Evolutionary conservation across 2,113 vertebrate genomes (phyloP).

Genomic region (Sialia sialis): DNA sequence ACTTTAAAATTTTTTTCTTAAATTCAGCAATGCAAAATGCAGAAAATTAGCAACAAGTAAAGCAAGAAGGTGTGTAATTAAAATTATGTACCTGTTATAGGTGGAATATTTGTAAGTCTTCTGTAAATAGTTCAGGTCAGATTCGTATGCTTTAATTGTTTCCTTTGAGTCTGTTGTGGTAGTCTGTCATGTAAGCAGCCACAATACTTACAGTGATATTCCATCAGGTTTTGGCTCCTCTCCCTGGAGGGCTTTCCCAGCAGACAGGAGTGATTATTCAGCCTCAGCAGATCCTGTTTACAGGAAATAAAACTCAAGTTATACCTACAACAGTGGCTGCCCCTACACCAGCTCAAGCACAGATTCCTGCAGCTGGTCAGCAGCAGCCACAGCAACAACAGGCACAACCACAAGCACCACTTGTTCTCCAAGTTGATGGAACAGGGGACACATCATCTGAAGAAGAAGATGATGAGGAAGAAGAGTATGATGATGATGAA

Average conservation of each 20-base stretch:
- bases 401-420: constrained; percentile 84
- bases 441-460: constrained; percentile 94
- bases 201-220: neutral
- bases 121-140: neutral
- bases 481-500: constrained; percentile 95
- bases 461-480: constrained; percentile 95
- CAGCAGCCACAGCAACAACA: constrained; percentile 82
- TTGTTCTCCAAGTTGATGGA: constrained; percentile 95
- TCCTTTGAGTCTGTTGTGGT: neutral
- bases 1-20: neutral
- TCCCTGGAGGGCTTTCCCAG: constrained; percentile 90
- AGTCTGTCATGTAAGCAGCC: neutral
- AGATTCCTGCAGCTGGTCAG: constrained; percentile 78
- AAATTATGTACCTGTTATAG: neutral
- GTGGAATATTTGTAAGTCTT: neutral
- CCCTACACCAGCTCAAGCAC: constrained; percentile 80
- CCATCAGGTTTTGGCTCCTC: constrained; percentile 87
- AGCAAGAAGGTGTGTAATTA: neutral
- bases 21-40: neutral
- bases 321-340: constrained; percentile 84
- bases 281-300: constrained; percentile 95
- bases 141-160: neutral
- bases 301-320: constrained; percentile 95
- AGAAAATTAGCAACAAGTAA: neutral
- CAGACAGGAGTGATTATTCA: constrained; percentile 98